Evolutionary conservation across 2,113 vertebrate genomes (phyloP).

Genomic region (Crocuta crocuta): DNA sequence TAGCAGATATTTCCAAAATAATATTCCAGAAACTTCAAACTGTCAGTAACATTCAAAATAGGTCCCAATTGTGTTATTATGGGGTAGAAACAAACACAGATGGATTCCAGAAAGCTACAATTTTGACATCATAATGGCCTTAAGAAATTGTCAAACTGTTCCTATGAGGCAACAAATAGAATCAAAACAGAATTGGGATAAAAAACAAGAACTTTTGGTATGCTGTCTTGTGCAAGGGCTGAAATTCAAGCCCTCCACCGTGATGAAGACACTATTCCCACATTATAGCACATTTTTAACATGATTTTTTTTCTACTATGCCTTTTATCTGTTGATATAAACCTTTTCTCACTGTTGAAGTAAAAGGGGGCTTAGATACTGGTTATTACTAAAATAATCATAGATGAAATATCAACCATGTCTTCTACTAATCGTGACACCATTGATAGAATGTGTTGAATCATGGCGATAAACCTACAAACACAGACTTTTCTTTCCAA

Average conservation of each 20-base stretch:
- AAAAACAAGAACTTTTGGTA: neutral
- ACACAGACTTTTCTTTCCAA: neutral
- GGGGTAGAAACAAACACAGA: conserved; percentile 10
- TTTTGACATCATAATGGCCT: conserved; percentile 12
- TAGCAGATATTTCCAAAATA: conserved; percentile 68
- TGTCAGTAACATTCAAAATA: conserved; percentile 53
- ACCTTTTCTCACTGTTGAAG: no score
- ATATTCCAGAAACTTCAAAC: conserved; percentile 19
- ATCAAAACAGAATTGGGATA: neutral
- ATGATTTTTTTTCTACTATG: neutral
- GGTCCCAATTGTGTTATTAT: conserved; percentile 37
- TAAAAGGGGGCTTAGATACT: neutral
- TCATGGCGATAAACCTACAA: neutral
- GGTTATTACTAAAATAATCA: neutral
- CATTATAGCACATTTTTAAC: neutral
- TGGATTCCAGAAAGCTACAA: conserved; percentile 11
- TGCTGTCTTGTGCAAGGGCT: neutral
- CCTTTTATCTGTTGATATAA: neutral
- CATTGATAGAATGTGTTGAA: neutral
- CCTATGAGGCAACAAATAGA: neutral
- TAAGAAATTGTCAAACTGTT: conserved; percentile 34
- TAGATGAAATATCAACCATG: neutral
- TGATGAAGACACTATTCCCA: neutral
- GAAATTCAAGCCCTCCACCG: neutral
- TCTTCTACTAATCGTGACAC: neutral